These are phyloP conservation scores for Leucoraja ocellata DNA, from an alignment of 2,797 vertebrate species.

Conservation along the genomic window DNA sequence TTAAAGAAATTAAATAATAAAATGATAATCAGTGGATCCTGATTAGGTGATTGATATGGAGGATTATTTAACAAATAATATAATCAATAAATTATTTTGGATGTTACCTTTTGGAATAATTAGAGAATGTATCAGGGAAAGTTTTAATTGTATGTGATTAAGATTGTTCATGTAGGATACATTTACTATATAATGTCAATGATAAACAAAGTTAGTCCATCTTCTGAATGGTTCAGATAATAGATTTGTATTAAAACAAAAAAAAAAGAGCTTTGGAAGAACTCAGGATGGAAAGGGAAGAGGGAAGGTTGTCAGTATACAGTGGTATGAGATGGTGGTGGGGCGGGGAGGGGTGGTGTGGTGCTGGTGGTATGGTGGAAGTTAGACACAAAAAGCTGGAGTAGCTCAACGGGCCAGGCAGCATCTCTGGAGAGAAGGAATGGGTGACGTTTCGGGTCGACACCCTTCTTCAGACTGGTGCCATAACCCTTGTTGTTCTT, in stretches of 20 bases:
- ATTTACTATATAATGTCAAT: not conserved
- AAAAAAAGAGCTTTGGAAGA: too few species aligned
- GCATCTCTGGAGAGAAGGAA: too few species aligned
- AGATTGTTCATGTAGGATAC: not conserved
- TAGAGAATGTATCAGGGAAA: not conserved
- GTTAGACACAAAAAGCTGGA: too few species aligned
- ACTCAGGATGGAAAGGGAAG: too few species aligned
- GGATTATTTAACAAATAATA: not conserved
- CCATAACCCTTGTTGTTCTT: too few species aligned
- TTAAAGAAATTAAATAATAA: not conserved
- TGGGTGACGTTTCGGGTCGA: too few species aligned
- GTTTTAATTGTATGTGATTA: not conserved
- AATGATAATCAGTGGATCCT: not conserved
- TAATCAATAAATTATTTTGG: not conserved
- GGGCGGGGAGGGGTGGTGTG: too few species aligned
- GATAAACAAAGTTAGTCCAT: not conserved
- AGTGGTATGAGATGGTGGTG: too few species aligned
- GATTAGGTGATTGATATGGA: not conserved
- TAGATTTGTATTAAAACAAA: not conserved
- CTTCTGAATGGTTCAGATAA: not conserved
- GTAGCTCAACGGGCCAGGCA: too few species aligned
- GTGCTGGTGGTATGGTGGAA: too few species aligned
- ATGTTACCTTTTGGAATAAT: not conserved
- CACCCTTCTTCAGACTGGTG: too few species aligned
- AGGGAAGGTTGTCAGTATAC: too few species aligned